Conservation (phyloP, 1,140 invertebrate genomes). For the Calycopis cecrops region DNA sequence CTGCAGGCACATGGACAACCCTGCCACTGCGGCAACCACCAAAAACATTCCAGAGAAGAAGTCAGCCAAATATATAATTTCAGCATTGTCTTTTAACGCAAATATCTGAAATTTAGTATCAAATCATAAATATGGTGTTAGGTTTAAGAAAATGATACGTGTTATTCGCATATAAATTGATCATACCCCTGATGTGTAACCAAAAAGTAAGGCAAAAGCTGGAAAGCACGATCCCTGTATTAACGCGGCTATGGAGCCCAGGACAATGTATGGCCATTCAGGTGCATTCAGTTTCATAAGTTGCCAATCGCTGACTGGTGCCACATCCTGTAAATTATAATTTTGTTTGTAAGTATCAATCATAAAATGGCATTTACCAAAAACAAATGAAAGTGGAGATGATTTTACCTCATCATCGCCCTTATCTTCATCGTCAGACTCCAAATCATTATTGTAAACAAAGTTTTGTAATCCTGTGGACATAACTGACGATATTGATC, state of each 20-base stretch:
- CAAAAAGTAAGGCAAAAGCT: slow-evolving; percentile 88
- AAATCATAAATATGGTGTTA: not conserved
- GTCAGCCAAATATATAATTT: slow-evolving; percentile 50
- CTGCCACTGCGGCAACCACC: slow-evolving; percentile 65
- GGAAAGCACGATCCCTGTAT: slow-evolving; percentile 86
- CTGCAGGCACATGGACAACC: slow-evolving; percentile 80
- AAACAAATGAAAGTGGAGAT: not conserved
- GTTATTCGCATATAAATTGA: not conserved
- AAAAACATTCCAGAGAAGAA: slow-evolving; percentile 64
- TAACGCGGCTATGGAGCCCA: slow-evolving; percentile 83
- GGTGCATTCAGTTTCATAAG: slow-evolving; percentile 84
- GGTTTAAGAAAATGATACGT: no score
- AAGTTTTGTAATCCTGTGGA: slow-evolving; percentile 55
- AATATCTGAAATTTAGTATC: slow-evolving; percentile 54
- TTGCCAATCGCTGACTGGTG: slow-evolving; percentile 69
- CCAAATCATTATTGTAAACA: slow-evolving; percentile 45
- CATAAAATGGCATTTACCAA: not conserved
- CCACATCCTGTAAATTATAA: slow-evolving; percentile 40
- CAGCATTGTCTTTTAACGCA: slow-evolving; percentile 35
- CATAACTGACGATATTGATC: slow-evolving; percentile 57
- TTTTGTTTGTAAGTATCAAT: not conserved
- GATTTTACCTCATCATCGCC: slow-evolving; percentile 47
- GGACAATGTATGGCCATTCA: slow-evolving; percentile 85
- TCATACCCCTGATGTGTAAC: slow-evolving; percentile 84
- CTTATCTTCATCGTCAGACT: slow-evolving; percentile 45